phyloP scores from a whole-genome alignment of 2,797 vertebrate genomes.

The Betta splendens region DNA sequence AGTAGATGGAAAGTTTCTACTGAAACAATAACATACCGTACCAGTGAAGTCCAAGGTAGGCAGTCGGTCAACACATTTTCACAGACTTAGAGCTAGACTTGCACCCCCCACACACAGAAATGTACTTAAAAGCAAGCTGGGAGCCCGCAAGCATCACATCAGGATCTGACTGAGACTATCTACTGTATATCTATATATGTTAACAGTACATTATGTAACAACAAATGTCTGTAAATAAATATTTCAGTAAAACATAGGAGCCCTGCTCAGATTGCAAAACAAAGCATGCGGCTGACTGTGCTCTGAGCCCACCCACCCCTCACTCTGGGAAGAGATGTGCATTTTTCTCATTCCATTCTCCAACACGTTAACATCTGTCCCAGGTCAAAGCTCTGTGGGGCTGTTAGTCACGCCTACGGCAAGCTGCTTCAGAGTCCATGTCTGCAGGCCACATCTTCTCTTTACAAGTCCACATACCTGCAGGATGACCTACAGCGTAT shows the following conservation, averaged over 20 bases:
- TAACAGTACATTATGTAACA: neutral
- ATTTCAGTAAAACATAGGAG: constrained; percentile 15
- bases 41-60: constrained; percentile 56
- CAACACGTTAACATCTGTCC: constrained; percentile 83
- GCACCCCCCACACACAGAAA: constrained; percentile 14
- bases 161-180: neutral
- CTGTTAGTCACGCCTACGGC: constrained; percentile 61
- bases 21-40: constrained; percentile 61
- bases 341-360: constrained; percentile 83
- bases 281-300: constrained; percentile 22
- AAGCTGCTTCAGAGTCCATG: constrained; percentile 56
- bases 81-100: constrained; percentile 12
- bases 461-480: constrained; percentile 44
- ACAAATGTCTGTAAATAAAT: neutral
- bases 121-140: constrained; percentile 1
- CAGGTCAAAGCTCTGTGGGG: constrained; percentile 62
- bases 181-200: too few relatives aligned
- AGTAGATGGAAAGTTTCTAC: constrained; percentile 65
- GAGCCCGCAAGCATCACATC: constrained; percentile 3
- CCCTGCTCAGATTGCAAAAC: constrained; percentile 44
- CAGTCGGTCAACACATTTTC: constrained; percentile 25
- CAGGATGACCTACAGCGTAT: constrained; percentile 21
- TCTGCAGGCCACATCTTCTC: constrained; percentile 57
- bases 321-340: constrained; percentile 71
- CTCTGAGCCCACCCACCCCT: constrained; percentile 64